Conservation (phyloP, 2,888 invertebrate genomes). For the Temnothorax unifasciatus region DNA sequence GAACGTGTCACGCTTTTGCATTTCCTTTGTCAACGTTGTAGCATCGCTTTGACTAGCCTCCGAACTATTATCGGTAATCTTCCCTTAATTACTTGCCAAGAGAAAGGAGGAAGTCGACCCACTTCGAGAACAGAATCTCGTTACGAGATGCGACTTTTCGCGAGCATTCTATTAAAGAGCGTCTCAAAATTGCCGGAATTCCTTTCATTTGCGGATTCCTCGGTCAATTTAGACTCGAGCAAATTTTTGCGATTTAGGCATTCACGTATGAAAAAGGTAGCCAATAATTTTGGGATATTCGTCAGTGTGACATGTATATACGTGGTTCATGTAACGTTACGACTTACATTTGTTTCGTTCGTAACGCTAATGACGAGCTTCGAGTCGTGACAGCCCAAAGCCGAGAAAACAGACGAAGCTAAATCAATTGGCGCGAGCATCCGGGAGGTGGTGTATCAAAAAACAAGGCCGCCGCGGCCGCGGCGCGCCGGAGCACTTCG, state of each 20-base stretch:
- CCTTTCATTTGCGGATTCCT: neutral
- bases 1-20: slow-evolving; percentile 47
- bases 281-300: neutral
- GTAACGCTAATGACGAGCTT: neutral
- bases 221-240: neutral
- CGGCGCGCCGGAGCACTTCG: slow-evolving; percentile 46
- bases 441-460: neutral
- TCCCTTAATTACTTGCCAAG: slow-evolving; percentile 22
- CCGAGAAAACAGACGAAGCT: slow-evolving; percentile 18
- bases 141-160: slow-evolving; percentile 12
- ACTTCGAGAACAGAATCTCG: neutral
- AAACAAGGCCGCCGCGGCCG: slow-evolving; percentile 22
- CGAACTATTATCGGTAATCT: slow-evolving; percentile 43
- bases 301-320: neutral
- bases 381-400: neutral
- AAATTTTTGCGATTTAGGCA: neutral
- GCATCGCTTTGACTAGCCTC: slow-evolving; percentile 25
- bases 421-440: slow-evolving; percentile 39
- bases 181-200: neutral
- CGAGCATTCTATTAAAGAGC: neutral
- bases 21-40: slow-evolving; percentile 47
- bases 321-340: neutral
- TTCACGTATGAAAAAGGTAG: neutral
- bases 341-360: neutral
- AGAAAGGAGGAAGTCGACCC: neutral